Conservation (phyloP, 2,113 vertebrate genomes). For the Nothocercus nigrocapillus region DNA sequence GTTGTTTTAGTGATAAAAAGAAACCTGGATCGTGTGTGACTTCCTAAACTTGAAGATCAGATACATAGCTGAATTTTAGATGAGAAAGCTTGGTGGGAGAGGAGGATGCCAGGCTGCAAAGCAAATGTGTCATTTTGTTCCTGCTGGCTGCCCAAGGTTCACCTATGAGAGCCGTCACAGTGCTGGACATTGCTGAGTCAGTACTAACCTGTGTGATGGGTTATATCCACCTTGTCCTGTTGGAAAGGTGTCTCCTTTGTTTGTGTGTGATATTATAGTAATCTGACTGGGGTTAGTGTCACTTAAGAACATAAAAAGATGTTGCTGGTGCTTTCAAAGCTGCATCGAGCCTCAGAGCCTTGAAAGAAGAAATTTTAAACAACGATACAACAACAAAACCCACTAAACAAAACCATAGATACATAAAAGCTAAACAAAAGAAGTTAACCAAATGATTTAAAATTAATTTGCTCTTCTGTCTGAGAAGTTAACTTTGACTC, state of each 20-base stretch:
- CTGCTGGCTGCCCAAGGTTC: not conserved
- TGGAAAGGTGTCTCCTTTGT: not conserved
- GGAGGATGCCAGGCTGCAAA: slow-evolving; percentile 15
- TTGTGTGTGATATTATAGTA: not conserved
- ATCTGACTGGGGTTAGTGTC: not conserved
- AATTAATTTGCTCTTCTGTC: not conserved
- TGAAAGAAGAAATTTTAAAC: not conserved
- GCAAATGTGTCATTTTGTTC: slow-evolving; percentile 5
- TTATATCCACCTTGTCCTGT: not conserved
- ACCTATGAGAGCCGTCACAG: not conserved
- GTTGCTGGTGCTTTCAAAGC: not conserved
- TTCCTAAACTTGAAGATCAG: not conserved
- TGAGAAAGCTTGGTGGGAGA: not conserved
- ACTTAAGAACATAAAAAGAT: not conserved
- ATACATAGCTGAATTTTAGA: not conserved
- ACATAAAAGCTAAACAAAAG: not conserved
- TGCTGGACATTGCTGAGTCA: not conserved
- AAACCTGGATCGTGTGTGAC: not conserved
- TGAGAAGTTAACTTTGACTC: slow-evolving; percentile 38
- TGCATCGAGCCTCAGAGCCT: not conserved
- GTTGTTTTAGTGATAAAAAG: slow-evolving; percentile 22
- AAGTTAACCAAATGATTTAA: not conserved
- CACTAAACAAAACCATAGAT: not conserved
- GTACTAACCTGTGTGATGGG: not conserved
- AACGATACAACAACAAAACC: not conserved